Percentiles rank a stretch among this genome's conserved stretches.
phyloP scores from a whole-genome alignment of 1,140 invertebrate species.

The Drosophila watanabei region DNA sequence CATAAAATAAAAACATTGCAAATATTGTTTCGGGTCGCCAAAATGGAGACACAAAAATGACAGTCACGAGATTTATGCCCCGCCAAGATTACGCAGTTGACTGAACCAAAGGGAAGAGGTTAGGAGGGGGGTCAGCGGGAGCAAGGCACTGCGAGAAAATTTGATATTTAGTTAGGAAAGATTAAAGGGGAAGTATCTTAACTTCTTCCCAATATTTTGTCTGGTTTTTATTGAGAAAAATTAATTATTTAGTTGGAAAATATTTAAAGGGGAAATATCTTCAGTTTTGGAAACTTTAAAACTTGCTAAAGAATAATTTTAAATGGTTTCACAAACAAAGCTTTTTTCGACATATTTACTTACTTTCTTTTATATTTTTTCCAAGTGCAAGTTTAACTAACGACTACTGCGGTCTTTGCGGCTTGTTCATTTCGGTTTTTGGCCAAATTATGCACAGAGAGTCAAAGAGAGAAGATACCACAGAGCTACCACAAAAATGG shows the following conservation, averaged over 20 bases:
- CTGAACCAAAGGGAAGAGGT: constrained; percentile 16
- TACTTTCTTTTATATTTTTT: not conserved
- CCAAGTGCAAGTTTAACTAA: constrained; percentile 26
- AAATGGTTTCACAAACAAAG: too few relatives aligned
- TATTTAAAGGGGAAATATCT: too few relatives aligned
- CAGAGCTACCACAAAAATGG: constrained; percentile 69
- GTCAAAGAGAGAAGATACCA: not conserved
- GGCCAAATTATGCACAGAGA: constrained; percentile 72
- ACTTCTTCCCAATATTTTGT: too few relatives aligned
- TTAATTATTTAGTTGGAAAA: too few relatives aligned
- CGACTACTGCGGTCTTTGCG: constrained; percentile 43
- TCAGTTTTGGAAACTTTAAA: too few relatives aligned
- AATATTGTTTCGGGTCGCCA: constrained; percentile 85
- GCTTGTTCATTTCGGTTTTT: constrained; percentile 34
- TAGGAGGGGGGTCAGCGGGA: not conserved
- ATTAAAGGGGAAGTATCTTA: not conserved
- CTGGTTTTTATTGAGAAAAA: too few relatives aligned
- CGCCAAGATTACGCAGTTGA: constrained; percentile 78
- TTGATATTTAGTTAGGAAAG: not conserved
- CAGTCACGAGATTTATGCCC: constrained; percentile 82
- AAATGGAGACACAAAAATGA: constrained; percentile 85
- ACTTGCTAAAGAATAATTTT: too few relatives aligned
- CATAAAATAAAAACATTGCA: constrained; percentile 79
- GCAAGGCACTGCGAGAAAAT: constrained; percentile 13
- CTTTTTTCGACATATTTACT: not conserved